Evolutionary conservation across 2,113 vertebrate species (phyloP).

Genomic region (Glaucomys volans): DNA sequence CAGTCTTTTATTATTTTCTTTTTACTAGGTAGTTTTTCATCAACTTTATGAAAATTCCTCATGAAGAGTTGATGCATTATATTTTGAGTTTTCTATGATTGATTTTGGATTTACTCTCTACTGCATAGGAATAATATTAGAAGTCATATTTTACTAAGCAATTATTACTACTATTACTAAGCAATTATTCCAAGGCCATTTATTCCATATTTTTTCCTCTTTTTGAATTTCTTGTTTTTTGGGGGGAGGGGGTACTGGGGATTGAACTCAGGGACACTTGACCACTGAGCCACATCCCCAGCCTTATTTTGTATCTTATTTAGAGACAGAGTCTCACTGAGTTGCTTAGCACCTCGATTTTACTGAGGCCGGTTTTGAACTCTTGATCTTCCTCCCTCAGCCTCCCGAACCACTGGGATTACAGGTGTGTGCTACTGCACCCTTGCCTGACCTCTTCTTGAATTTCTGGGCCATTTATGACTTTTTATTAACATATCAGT

Average conservation of each 20-base stretch:
- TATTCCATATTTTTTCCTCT: background rate
- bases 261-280: too few species aligned
- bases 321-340: too few species aligned
- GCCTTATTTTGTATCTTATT: too few species aligned
- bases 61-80: background rate
- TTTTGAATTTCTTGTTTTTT: background rate
- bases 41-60: background rate
- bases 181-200: background rate
- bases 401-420: too few species aligned
- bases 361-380: too few species aligned
- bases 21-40: background rate
- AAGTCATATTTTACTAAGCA: background rate
- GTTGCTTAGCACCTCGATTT: too few species aligned
- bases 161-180: background rate
- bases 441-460: background rate
- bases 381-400: too few species aligned
- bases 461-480: background rate
- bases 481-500: background rate
- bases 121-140: background rate
- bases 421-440: too few species aligned
- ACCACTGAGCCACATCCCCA: too few species aligned
- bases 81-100: background rate
- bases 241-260: too few species aligned
- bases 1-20: background rate
- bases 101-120: background rate